Evolutionary conservation across 2,888 invertebrate genomes (phyloP).

Genomic region (Mythimna pallens): DNA sequence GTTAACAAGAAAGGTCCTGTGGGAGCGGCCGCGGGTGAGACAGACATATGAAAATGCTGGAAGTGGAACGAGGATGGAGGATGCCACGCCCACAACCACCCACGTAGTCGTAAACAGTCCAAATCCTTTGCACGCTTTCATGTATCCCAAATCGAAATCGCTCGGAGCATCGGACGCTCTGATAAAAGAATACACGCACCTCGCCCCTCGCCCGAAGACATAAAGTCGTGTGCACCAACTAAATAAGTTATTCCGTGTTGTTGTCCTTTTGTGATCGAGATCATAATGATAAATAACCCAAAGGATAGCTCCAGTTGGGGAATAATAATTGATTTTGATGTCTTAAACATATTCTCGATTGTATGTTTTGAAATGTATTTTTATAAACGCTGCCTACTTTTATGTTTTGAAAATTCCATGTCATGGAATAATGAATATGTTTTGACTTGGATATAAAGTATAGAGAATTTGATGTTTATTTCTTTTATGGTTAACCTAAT

Average conservation of each 20-base stretch:
- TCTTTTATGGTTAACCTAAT: slow-evolving; percentile 51
- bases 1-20: slow-evolving; percentile 90
- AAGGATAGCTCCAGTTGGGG: slow-evolving; percentile 87
- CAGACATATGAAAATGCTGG: slow-evolving; percentile 65
- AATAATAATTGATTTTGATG: slow-evolving; percentile 90
- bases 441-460: slow-evolving; percentile 47
- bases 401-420: slow-evolving; percentile 57
- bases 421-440: slow-evolving; percentile 57
- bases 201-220: slow-evolving; percentile 72
- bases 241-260: slow-evolving; percentile 88
- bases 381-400: slow-evolving; percentile 58
- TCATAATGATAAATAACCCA: slow-evolving; percentile 90
- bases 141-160: slow-evolving; percentile 90
- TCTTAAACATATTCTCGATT: slow-evolving; percentile 86
- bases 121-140: slow-evolving; percentile 90
- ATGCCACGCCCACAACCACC: slow-evolving; percentile 90
- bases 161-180: slow-evolving; percentile 80
- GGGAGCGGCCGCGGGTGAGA: slow-evolving; percentile 87
- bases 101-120: slow-evolving; percentile 90
- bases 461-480: slow-evolving; percentile 39
- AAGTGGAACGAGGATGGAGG: slow-evolving; percentile 74
- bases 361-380: slow-evolving; percentile 74
- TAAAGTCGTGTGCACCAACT: slow-evolving; percentile 75
- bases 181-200: slow-evolving; percentile 73
- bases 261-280: slow-evolving; percentile 88